Base-by-base conservation (phyloP, 2,888 invertebrate genomes). In the Megalurothrips usitatus region DNA sequence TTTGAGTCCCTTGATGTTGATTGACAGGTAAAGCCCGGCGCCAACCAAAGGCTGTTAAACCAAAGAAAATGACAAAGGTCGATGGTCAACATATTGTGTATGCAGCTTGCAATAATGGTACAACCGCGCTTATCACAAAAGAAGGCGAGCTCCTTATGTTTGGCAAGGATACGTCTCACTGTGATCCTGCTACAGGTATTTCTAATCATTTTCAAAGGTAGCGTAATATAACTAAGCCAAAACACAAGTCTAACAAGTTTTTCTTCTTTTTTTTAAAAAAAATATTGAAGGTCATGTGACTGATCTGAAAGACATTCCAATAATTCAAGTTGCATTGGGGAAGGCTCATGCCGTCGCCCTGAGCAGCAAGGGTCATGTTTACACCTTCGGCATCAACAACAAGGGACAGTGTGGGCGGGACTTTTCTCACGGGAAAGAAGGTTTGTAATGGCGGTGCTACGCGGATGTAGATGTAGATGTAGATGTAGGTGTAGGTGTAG, bases 391-490 rank as follows among this genome's bases (percentile, higher is more conserved):
- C 9, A 94, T 98, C 83, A 99, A 99, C 87, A 98, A 99, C 87
- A 97, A 98, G 87, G 97, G 97, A 0, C 99, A 99, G 86, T 99
- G 99, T 88, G 99, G 99, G 8, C 89, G 97, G 83, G 96, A 96
- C 84, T 95, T 94, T 85, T 86, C 88, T 82, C 85, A 87, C 23
- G 84, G 86, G 52, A 90, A 88, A 86, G 90, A 90, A 86, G 89
- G 84, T 84, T 79, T 81, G 78, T 48, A 48, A n/a, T 34, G 6
- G 28, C 58, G 26, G 8, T 80, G 34, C 68, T 82, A 52, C 17
- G 43, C n/a, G n/a, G n/a, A n/a, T n/a, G n/a, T n/a, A n/a, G n/a
- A n/a, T n/a, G n/a, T n/a, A n/a, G n/a, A n/a, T n/a, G n/a, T n/a
- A n/a, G n/a, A n/a, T n/a, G n/a, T n/a, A n/a, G n/a, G n/a, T n/a